Evolutionary conservation across 1,140 invertebrate species (phyloP).

Genomic region (Bathynomus jamesi): DNA sequence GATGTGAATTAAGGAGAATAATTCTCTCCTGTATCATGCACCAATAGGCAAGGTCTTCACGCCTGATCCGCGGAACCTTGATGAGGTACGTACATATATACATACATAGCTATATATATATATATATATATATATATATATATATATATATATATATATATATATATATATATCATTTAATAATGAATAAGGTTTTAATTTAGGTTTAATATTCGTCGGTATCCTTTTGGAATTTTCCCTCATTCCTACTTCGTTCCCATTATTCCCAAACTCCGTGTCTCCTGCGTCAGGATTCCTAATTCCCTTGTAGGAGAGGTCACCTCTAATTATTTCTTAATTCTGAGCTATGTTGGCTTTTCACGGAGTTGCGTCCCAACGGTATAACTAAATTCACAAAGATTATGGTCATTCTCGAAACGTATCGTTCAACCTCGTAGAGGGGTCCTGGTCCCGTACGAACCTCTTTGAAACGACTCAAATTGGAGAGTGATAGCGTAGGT

Average conservation of each 20-base stretch:
- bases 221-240: background rate
- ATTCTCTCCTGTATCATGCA: too few relatives aligned
- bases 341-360: background rate
- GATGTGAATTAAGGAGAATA: too few relatives aligned
- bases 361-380: background rate
- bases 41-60: too few relatives aligned
- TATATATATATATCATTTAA: too few relatives aligned
- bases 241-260: background rate
- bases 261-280: background rate
- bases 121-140: background rate
- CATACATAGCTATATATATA: background rate
- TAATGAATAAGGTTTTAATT: too few relatives aligned
- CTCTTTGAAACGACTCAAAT: background rate
- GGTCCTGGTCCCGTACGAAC: background rate
- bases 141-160: too few relatives aligned
- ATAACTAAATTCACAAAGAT: background rate
- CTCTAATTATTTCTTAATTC: background rate
- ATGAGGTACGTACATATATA: background rate
- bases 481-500: background rate
- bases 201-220: background rate
- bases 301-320: background rate
- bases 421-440: background rate
- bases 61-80: too few relatives aligned
- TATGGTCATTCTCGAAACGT: background rate
- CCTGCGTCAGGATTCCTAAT: background rate